phyloP scores from a whole-genome alignment of 2,797 vertebrate species.

The Gymnoscopelus braueri region DNA sequence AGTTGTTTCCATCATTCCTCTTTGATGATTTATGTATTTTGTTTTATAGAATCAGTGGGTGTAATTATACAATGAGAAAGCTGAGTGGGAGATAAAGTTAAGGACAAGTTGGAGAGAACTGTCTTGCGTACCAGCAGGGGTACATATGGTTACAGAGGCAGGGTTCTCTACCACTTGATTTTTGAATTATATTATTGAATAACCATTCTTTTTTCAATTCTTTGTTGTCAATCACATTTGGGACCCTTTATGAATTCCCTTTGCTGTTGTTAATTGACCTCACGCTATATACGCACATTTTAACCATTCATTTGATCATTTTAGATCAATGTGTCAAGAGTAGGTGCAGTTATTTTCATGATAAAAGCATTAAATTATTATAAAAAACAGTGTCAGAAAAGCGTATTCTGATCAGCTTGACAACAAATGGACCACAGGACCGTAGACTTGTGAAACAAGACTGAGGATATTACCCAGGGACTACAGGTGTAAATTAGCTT shows the following conservation, averaged over 20 bases:
- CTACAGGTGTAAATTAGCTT: too few species aligned
- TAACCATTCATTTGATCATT: not conserved
- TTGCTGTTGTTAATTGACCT: constrained; percentile 24
- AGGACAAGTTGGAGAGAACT: not conserved
- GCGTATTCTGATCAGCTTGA: not conserved
- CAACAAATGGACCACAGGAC: constrained; percentile 12
- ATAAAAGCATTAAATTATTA: too few species aligned
- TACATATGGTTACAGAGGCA: constrained; percentile 17
- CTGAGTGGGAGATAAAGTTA: constrained; percentile 5
- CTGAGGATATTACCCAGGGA: not conserved
- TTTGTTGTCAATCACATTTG: constrained; percentile 19
- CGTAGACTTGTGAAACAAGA: not conserved
- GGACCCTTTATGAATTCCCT: constrained; percentile 39
- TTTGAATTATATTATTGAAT: too few species aligned
- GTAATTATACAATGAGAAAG: not conserved
- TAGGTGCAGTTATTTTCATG: not conserved
- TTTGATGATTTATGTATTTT: constrained; percentile 1
- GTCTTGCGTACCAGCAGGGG: constrained; percentile 6
- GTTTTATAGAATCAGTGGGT: too few species aligned
- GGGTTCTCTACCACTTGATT: not conserved
- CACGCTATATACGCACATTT: not conserved
- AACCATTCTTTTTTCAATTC: not conserved
- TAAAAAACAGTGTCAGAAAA: too few species aligned
- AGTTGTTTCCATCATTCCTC: not conserved
- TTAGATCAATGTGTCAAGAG: not conserved